Percentiles rank a stretch among this genome's conserved stretches.
Conservation (phyloP, 1,140 invertebrate genomes). For the Brachionus manjavacas region DNA sequence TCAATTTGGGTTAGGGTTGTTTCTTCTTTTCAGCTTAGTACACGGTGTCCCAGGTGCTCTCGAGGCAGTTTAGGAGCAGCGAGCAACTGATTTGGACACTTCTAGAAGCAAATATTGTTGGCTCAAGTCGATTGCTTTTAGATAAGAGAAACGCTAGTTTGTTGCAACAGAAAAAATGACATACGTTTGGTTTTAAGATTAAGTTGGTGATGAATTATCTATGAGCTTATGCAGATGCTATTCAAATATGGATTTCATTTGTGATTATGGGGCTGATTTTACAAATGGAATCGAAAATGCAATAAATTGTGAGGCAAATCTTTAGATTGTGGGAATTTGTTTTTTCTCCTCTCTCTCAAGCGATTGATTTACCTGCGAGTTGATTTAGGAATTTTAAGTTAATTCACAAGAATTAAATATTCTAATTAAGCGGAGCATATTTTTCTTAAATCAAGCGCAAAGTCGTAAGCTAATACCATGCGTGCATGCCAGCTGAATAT, state of each 20-base stretch:
- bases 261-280: neutral
- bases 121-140: neutral
- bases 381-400: neutral
- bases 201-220: constrained; percentile 12
- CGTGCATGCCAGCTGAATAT: neutral
- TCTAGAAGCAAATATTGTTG: neutral
- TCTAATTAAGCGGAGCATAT: neutral
- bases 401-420: neutral
- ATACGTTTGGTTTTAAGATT: constrained; percentile 17
- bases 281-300: neutral
- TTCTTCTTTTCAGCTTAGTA: neutral
- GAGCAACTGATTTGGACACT: neutral
- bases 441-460: neutral
- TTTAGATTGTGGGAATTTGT: neutral
- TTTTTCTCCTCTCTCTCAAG: neutral
- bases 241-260: constrained; percentile 7
- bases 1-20: neutral
- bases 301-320: neutral
- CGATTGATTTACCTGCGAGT: neutral
- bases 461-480: neutral
- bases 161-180: neutral
- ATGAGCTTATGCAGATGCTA: constrained; percentile 28
- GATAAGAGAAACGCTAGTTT: neutral
- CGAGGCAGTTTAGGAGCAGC: neutral
- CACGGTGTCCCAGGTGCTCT: neutral